phyloP scores from a whole-genome alignment of 2,888 invertebrate species.

The Cinara cedri region DNA sequence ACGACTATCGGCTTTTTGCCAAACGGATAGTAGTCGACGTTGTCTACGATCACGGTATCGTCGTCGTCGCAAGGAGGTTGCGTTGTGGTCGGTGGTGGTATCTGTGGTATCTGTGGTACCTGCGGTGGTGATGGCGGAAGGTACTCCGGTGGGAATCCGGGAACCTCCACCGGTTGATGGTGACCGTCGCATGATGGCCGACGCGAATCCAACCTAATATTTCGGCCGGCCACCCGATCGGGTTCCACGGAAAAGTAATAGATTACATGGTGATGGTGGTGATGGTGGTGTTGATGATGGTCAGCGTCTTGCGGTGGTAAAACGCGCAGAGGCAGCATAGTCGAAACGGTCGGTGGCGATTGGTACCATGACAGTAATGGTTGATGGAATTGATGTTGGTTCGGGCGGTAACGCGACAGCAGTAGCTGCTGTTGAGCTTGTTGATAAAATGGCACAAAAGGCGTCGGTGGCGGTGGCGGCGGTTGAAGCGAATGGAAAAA shows the following conservation, averaged over 20 bases:
- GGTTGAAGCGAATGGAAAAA: neutral
- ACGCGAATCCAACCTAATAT: neutral
- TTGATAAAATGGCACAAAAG: neutral
- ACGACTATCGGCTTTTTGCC: conserved; percentile 9
- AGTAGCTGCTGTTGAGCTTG: neutral
- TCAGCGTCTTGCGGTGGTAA: neutral
- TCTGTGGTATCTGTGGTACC: neutral
- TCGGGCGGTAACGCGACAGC: neutral
- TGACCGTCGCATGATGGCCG: neutral
- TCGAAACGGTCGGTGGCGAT: neutral
- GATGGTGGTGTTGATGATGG: neutral
- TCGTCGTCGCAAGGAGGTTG: conserved; percentile 18
- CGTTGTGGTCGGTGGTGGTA: neutral
- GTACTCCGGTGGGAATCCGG: neutral
- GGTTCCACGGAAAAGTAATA: conserved; percentile 10
- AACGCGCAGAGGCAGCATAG: neutral
- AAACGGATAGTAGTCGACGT: conserved; percentile 29
- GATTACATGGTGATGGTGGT: conserved; percentile 29
- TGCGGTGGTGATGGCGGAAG: neutral
- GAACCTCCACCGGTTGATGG: neutral
- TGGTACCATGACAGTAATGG: conserved; percentile 2
- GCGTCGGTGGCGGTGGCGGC: neutral
- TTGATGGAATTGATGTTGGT: conserved; percentile 11
- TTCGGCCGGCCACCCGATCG: neutral
- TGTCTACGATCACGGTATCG: conserved; percentile 41